Conservation (phyloP, 2,113 vertebrate genomes). For the Oophaga pumilio region DNA sequence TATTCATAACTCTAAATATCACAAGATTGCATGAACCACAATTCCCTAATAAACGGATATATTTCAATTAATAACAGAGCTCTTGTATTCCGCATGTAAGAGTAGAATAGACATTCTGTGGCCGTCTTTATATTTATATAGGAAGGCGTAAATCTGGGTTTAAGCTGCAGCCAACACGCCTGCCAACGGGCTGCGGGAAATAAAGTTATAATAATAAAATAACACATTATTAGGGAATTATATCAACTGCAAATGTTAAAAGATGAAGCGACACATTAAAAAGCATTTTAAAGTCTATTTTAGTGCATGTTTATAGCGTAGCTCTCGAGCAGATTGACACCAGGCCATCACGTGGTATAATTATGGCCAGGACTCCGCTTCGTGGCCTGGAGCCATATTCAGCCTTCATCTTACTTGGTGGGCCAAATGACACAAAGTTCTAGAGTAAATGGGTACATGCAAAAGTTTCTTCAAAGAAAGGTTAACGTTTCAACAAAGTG, state of each 20-base stretch:
- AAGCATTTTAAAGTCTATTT: background rate
- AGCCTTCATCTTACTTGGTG: conserved; percentile 13
- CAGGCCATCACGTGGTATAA: conserved; percentile 1
- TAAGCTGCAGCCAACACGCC: background rate
- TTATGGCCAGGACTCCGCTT: background rate
- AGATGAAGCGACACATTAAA: background rate
- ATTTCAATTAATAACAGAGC: background rate
- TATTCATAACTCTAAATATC: no score
- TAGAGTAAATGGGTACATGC: background rate
- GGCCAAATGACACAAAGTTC: background rate
- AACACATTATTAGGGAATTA: background rate
- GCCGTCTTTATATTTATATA: background rate
- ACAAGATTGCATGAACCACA: background rate
- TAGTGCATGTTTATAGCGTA: background rate
- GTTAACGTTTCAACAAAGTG: background rate
- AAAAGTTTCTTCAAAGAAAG: conserved; percentile 4
- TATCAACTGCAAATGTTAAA: background rate
- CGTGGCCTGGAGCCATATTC: background rate
- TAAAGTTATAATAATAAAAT: background rate
- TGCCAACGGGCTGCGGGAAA: background rate
- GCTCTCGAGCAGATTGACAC: background rate
- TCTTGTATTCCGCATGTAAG: no score
- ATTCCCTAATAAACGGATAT: background rate
- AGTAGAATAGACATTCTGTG: background rate
- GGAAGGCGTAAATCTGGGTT: background rate